phyloP scores from a whole-genome alignment of 2,113 vertebrate genomes.

The Epinephelus lanceolatus region DNA sequence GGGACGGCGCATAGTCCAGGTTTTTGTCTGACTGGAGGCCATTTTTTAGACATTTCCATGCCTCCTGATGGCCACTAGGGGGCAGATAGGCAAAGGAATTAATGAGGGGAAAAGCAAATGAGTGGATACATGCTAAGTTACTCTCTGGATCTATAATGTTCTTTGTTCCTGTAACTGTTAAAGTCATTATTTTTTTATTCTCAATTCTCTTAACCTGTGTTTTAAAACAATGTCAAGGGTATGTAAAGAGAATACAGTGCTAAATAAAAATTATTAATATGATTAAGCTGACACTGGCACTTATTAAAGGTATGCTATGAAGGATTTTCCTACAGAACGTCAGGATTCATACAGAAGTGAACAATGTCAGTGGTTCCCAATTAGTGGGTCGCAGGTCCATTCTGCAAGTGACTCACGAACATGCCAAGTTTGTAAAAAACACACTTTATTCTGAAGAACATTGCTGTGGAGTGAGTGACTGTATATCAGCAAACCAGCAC shows the following conservation, averaged over 20 bases:
- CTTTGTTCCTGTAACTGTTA: neutral
- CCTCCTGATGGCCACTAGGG: constrained; percentile 17
- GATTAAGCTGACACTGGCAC: neutral
- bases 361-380: no score
- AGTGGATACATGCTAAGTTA: no score
- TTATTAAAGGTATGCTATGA: no score
- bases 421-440: no score
- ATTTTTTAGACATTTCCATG: neutral
- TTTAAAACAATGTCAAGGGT: neutral
- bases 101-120: neutral
- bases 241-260: neutral
- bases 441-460: no score
- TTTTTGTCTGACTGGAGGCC: neutral
- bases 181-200: neutral
- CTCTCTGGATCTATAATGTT: neutral
- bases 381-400: no score
- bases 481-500: no score
- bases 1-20: constrained; percentile 8
- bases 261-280: neutral
- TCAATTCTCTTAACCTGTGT: neutral
- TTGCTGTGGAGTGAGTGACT: no score
- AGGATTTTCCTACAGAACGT: no score
- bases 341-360: no score
- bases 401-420: no score
- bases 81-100: neutral